Evolutionary conservation across 2,888 invertebrate species (phyloP).

Genomic region (Chaetogeoica ovagalla): DNA sequence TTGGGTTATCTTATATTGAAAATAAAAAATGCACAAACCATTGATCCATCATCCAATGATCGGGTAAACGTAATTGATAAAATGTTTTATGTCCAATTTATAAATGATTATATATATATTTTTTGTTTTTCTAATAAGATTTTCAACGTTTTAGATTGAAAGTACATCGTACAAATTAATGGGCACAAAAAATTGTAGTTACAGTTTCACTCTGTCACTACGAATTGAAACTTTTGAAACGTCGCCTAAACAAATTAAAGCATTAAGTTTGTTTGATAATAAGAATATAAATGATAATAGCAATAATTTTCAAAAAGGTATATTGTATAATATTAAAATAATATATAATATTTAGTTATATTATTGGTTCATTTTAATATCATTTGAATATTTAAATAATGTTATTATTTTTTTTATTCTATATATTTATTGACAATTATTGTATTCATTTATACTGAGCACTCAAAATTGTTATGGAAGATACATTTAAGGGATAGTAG

Average conservation of each 20-base stretch:
- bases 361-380: too few relatives aligned
- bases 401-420: too few relatives aligned
- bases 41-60: conserved; percentile 12
- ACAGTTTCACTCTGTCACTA: conserved; percentile 28
- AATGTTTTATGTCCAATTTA: not conserved
- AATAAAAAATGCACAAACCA: conserved; percentile 32
- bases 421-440: too few relatives aligned
- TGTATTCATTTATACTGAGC: too few relatives aligned
- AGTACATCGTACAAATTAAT: conserved; percentile 25
- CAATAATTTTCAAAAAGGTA: not conserved
- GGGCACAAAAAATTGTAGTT: conserved; percentile 34
- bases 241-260: not conserved
- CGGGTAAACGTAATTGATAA: not conserved
- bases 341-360: too few relatives aligned
- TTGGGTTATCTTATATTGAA: conserved; percentile 39
- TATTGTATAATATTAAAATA: not conserved
- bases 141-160: conserved; percentile 30
- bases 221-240: conserved; percentile 17
- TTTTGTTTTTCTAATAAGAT: not conserved
- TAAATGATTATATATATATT: not conserved
- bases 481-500: too few relatives aligned
- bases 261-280: not conserved
- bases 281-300: not conserved
- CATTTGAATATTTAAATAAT: too few relatives aligned
- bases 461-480: too few relatives aligned